A percentile compares a stretch with the other conserved stretches of the same genome.
Evolutionary conservation across 2,888 invertebrate genomes (phyloP).

Genomic region (Lepeophtheirus nordmannii): DNA sequence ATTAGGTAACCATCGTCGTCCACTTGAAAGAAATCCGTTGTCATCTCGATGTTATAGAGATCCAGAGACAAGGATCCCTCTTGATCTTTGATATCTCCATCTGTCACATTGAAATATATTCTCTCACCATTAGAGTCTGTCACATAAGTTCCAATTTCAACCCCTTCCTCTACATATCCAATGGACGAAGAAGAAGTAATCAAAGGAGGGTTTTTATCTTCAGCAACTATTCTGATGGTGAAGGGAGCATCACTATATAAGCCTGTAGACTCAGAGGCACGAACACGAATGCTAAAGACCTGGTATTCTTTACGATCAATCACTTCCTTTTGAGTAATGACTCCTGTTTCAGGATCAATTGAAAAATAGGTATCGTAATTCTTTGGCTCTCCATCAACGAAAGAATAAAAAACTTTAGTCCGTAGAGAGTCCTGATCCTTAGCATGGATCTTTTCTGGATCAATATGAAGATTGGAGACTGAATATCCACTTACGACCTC

Average conservation of each 20-base stretch:
- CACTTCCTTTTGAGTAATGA: conserved; percentile 7
- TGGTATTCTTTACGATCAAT: neutral
- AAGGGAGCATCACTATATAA: neutral
- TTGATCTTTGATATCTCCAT: conserved; percentile 56
- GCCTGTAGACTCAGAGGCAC: neutral
- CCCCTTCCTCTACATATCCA: conserved; percentile 60
- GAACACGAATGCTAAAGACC: neutral
- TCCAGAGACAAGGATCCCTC: conserved; percentile 55
- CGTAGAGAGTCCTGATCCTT: conserved; percentile 77
- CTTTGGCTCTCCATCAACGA: conserved; percentile 60
- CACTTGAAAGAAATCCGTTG: conserved; percentile 64
- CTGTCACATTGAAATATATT: conserved; percentile 56
- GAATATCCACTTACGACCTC: conserved; percentile 65
- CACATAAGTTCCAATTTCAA: conserved; percentile 64
- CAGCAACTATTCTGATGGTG: neutral
- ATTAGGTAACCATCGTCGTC: conserved; percentile 53
- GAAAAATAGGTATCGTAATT: conserved; percentile 63
- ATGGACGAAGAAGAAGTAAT: conserved; percentile 25
- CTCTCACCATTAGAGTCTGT: conserved; percentile 45
- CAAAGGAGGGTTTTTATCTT: conserved; percentile 25
- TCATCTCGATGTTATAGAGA: conserved; percentile 60
- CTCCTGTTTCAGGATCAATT: conserved; percentile 55
- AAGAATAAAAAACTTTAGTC: conserved; percentile 62
- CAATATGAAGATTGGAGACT: conserved; percentile 62
- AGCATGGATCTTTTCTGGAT: conserved; percentile 75